Conservation (phyloP, 2,888 invertebrate species). For the Brachyopa scutellaris region DNA sequence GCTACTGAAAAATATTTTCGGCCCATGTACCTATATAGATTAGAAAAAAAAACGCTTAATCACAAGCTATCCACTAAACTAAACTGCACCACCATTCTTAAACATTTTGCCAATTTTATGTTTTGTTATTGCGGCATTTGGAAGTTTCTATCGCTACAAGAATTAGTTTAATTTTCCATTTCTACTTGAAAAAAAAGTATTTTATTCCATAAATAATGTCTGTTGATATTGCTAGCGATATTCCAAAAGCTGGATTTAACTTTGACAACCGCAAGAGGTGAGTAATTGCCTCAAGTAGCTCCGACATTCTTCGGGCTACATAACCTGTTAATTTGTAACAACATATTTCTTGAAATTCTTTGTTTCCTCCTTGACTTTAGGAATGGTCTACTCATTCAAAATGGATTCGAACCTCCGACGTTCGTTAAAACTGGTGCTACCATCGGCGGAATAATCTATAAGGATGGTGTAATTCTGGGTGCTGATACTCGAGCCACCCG, state of each 20-base stretch:
- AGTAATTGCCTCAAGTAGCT: constrained; percentile 63
- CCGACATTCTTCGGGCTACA: constrained; percentile 62
- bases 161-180: constrained; percentile 34
- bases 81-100: constrained; percentile 20
- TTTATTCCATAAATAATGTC: constrained; percentile 83
- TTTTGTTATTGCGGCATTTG: constrained; percentile 74
- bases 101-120: constrained; percentile 67
- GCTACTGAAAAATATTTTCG: no score
- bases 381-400: constrained; percentile 90
- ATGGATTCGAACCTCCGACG: constrained; percentile 92
- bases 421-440: constrained; percentile 98
- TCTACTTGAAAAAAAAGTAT: constrained; percentile 20
- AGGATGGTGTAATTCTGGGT: constrained; percentile 98
- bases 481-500: constrained; percentile 99
- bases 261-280: constrained; percentile 93
- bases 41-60: no score
- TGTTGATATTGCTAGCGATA: constrained; percentile 87
- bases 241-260: constrained; percentile 89
- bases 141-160: constrained; percentile 19
- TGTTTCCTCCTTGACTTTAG: constrained; percentile 83
- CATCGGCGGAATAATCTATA: constrained; percentile 94
- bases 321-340: constrained; percentile 56
- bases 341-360: constrained; percentile 22
- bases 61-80: no score
- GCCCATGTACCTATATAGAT: no score